Conservation (phyloP, 1,140 invertebrate genomes). For the Sycobia sp. region DNA sequence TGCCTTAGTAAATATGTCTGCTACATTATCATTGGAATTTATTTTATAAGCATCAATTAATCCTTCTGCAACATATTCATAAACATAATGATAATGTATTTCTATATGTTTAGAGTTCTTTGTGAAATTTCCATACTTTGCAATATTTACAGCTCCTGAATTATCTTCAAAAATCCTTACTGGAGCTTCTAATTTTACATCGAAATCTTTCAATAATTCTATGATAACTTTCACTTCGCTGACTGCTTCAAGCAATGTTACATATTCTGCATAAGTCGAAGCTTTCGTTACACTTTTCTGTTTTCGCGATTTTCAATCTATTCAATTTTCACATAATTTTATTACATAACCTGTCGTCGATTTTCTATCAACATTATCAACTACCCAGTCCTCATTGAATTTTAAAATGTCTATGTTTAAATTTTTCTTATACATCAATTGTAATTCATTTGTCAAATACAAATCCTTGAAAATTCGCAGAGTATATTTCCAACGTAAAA, state of each 20-base stretch:
- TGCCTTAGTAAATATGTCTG: constrained; percentile 2
- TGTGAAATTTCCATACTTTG: constrained; percentile 6
- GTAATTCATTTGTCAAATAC: too few species aligned
- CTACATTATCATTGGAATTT: background rate
- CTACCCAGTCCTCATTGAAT: background rate
- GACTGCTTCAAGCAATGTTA: background rate
- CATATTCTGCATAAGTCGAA: background rate
- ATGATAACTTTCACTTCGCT: background rate
- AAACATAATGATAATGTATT: constrained; percentile 1
- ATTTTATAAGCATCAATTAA: background rate
- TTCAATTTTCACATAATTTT: background rate
- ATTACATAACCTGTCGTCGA: background rate
- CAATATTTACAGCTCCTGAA: constrained; percentile 1
- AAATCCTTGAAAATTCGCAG: too few species aligned
- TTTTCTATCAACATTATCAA: background rate
- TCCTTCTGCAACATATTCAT: background rate
- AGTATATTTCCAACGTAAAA: too few species aligned
- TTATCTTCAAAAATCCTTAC: background rate
- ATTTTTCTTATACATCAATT: background rate
- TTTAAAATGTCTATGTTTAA: background rate
- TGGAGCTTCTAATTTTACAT: background rate
- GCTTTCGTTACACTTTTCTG: background rate
- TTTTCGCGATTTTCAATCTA: constrained; percentile 6
- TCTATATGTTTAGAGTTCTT: constrained; percentile 8
- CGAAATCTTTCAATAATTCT: background rate